Evolutionary conservation across 2,113 vertebrate genomes (phyloP), one percentile per base, ranked within the genome.

Genomic region (Tonatia bakeri): DNA sequence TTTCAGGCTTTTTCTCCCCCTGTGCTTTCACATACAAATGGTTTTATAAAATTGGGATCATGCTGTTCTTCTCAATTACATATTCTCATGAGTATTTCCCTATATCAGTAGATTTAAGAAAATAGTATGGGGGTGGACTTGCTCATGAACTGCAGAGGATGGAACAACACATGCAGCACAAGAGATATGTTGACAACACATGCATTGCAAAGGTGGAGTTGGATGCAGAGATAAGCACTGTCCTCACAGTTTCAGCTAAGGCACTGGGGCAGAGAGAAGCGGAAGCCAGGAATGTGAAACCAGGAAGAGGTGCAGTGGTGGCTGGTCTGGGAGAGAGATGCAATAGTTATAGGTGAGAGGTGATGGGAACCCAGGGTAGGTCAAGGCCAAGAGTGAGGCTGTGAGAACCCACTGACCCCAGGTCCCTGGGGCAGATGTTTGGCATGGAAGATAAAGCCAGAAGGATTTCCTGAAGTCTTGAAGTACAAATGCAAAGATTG

Each of bases 1-100:
- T 95, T 59, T 54, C 56, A 80, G 85, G 52, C 65, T 56, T 52
- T 43, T 67, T 19, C 22, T 36, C 5, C n/a, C 73, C 0, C 38
- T 24, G 10, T 9, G 43, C 77, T 82, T 67, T 83, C 45, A 67
- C 36, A 77, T 19, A 87, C 87, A 91, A 82, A 47, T 16, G 28
- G 73, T 47, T 82, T 92, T 70, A 40, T n/a, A 89, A 75, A 69
- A 70, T 67, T 52, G 40, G 59, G 90, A 61, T 52, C 92, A 61
- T 54, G 59, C 96, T 94, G 92, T 82, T 91, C 84, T 86, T 91
- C 77, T 88, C 43, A 81, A 61, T 89, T 70, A 52, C 73, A 45
- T 92, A 92, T 72, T 87, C 83, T 90, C 83, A 70, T 24, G 76
- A 79, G 38, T 94, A 59, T 80, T 93, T 90, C 38, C 92, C 90